Conservation (phyloP, 2,888 invertebrate species). For the Pseudococcus longispinus region DNA sequence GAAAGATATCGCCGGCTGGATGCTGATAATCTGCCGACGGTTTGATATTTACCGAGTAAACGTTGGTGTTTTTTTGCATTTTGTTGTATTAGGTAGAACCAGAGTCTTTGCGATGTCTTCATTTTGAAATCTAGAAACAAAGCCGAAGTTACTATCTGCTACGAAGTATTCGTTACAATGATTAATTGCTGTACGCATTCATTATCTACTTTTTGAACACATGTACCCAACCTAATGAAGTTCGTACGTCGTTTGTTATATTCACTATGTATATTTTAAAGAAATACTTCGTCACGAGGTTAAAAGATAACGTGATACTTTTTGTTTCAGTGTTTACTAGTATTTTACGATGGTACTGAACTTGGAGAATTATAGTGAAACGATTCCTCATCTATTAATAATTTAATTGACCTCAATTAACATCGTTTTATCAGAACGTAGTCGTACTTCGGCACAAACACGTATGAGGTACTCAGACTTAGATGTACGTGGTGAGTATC, state of each 20-base stretch:
- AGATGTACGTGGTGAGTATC: no score
- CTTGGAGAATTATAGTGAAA: background rate
- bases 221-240: no score
- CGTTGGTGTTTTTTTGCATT: background rate
- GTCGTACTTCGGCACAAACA: no score
- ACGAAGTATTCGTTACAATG: background rate
- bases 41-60: constrained; percentile 7
- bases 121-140: background rate
- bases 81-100: background rate
- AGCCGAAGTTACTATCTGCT: no score
- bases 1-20: background rate
- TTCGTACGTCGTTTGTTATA: no score
- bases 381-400: background rate
- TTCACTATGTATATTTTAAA: no score
- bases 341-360: background rate
- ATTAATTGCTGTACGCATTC: no score
- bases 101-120: background rate
- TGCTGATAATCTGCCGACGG: background rate
- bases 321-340: background rate
- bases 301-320: background rate
- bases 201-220: no score
- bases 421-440: background rate
- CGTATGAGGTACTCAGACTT: no score
- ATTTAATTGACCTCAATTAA: background rate
- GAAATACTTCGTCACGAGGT: no score